Evolutionary conservation across 1,140 invertebrate species (phyloP), one percentile per base, ranked within the genome.

Genomic region (Bombus balteatus): DNA sequence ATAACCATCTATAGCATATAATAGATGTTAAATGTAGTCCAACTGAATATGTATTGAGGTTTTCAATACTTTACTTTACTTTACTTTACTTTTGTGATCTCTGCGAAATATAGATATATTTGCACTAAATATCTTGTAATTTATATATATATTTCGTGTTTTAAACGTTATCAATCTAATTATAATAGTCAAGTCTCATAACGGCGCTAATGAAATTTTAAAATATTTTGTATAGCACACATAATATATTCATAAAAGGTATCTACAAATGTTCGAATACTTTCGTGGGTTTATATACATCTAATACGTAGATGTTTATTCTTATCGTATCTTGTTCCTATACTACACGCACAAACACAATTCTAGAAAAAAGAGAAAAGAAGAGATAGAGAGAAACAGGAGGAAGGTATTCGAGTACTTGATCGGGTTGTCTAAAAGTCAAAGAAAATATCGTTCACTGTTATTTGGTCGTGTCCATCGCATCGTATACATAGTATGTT

Each of bases 401-500:
- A 70, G 73, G 70, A 76, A 78, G 65, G 65, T 83, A 78, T 37
- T 37, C 65, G 32, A 72, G 71, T 73, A 71, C 13, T 75, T 5
- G 28, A 39, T 41, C 32, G 59, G 65, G 18, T 28, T 83, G 68
- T 39, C 41, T 77, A 57, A 76, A 83, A 83, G 73, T 32, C 34
- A 68, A 32, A 76, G 73, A 62, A 83, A 88, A 66, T 65, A 32
- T 73, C 77, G 77, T 43, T 83, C 62, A 85, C 81, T 79, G 66
- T 88, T 80, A 53, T 65, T 89, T 68, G 75, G 15, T 43, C 75
- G 82, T 73, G 66, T 81, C 57, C 68, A 68, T 88, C 41, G 81
- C 72, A 66, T 25, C 57, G 57, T 78, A 47, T 53, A 53, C 47
- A 22, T 47, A 43, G 81, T 74, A 39, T 15, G 41, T 85, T 85